Percentiles rank a stretch among this genome's conserved stretches.
Evolutionary conservation across 2,113 vertebrate genomes (phyloP).

Genomic region (Psephotus haematonotus): DNA sequence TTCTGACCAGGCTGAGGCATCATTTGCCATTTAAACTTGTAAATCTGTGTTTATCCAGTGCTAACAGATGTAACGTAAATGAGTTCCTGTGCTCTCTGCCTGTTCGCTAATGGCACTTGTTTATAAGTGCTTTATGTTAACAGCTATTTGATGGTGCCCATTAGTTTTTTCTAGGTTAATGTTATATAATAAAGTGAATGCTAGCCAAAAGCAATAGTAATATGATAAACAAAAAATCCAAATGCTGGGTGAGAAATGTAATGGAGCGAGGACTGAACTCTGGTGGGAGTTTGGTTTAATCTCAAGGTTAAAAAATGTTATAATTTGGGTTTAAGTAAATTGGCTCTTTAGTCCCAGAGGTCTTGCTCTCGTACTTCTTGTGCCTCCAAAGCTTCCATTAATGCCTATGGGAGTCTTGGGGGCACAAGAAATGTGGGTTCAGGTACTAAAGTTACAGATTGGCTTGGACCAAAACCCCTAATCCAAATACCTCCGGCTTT

Average conservation of each 20-base stretch:
- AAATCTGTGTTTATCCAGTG: conserved; percentile 31
- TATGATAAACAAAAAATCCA: conserved; percentile 62
- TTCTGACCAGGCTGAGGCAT: conserved; percentile 2
- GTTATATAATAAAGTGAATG: conserved; percentile 51
- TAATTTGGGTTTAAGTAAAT: conserved; percentile 69
- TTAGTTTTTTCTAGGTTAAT: conserved; percentile 65
- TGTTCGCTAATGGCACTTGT: conserved; percentile 62
- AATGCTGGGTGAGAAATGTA: conserved; percentile 61
- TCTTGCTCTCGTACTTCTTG: conserved; percentile 50
- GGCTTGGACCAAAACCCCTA: conserved; percentile 66
- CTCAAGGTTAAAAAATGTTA: conserved; percentile 67
- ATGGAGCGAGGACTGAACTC: conserved; percentile 26
- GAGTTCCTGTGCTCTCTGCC: conserved; percentile 56
- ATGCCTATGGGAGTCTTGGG: conserved; percentile 60
- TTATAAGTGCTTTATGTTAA: conserved; percentile 68
- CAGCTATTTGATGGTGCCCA: conserved; percentile 67
- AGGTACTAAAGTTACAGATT: conserved; percentile 71
- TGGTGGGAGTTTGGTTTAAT: conserved; percentile 64
- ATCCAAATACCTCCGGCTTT: conserved; percentile 67
- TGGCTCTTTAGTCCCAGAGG: conserved; percentile 53
- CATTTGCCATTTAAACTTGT: neutral
- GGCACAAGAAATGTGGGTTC: conserved; percentile 53
- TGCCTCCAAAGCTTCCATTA: conserved; percentile 61
- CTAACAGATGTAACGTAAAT: conserved; percentile 41
- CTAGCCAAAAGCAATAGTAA: conserved; percentile 60